These are phyloP conservation scores for Cavia porcellus DNA, from an alignment of 2,113 vertebrate species.

Conservation along the genomic window DNA sequence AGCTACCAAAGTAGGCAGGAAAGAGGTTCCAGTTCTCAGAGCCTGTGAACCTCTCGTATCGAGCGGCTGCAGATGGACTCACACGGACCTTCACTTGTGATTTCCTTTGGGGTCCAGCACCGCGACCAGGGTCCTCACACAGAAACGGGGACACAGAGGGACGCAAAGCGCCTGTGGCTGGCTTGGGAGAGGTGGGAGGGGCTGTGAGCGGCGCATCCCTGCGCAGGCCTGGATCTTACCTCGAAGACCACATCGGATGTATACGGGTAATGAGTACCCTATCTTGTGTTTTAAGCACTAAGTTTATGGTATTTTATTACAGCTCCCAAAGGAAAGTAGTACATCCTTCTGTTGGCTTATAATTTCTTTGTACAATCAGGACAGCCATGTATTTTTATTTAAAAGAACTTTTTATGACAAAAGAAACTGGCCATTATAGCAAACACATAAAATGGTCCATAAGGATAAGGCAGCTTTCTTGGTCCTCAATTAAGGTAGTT, in stretches of 20 bases:
- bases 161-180: not conserved
- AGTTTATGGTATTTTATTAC: not conserved
- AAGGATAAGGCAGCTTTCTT: not conserved
- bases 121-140: not conserved
- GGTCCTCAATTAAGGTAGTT: slow-evolving; percentile 31
- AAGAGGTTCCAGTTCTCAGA: slow-evolving; percentile 3
- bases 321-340: slow-evolving; percentile 16
- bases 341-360: not conserved
- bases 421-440: slow-evolving; percentile 33
- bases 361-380: slow-evolving; percentile 24
- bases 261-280: not conserved
- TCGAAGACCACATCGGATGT: not conserved
- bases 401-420: not conserved
- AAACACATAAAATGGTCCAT: not conserved
- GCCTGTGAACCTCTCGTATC: not conserved
- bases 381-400: slow-evolving; percentile 33
- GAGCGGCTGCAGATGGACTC: not conserved
- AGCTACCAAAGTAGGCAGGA: not conserved
- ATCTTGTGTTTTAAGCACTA: not conserved
- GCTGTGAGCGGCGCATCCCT: not conserved
- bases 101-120: not conserved
- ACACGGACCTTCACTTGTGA: not conserved
- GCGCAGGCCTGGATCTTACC: not conserved
- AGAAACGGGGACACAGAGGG: not conserved
- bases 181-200: not conserved